These are phyloP conservation scores for Lanius ludovicianus DNA, from an alignment of 2,113 vertebrate species.

Conservation along the genomic window DNA sequence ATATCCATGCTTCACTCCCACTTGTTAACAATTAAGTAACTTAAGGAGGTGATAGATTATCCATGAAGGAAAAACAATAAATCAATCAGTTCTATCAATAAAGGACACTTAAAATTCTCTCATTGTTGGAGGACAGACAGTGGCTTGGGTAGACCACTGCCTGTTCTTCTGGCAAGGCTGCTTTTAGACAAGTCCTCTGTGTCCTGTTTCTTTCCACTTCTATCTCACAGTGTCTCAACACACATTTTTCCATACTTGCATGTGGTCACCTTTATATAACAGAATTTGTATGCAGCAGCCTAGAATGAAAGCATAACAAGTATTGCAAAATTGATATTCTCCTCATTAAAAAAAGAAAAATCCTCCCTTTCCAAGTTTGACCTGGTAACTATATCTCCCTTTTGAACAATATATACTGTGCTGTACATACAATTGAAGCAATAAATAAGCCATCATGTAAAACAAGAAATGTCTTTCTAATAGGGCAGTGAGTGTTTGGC, in stretches of 20 bases:
- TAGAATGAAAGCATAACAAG: neutral
- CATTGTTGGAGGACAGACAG: neutral
- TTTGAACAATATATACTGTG: conserved; percentile 15
- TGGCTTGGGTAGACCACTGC: neutral
- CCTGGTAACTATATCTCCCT: neutral
- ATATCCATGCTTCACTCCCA: neutral
- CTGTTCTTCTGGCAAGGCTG: neutral
- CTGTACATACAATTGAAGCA: neutral
- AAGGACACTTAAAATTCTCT: neutral
- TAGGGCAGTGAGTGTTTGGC: neutral
- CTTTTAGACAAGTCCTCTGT: neutral
- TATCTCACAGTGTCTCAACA: neutral
- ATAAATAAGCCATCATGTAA: conserved; percentile 32
- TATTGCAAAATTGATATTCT: neutral
- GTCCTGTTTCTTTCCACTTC: neutral
- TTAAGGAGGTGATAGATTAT: neutral
- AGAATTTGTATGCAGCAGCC: neutral
- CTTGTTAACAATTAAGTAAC: neutral
- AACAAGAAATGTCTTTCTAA: neutral
- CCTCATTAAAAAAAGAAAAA: conserved; percentile 43
- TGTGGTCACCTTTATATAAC: neutral
- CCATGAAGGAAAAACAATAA: neutral
- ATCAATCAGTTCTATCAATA: neutral
- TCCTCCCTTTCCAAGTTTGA: neutral
- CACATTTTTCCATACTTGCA: neutral